These are phyloP conservation scores for Lamprotornis superbus DNA, from an alignment of 2,113 vertebrate genomes.

Conservation along the genomic window DNA sequence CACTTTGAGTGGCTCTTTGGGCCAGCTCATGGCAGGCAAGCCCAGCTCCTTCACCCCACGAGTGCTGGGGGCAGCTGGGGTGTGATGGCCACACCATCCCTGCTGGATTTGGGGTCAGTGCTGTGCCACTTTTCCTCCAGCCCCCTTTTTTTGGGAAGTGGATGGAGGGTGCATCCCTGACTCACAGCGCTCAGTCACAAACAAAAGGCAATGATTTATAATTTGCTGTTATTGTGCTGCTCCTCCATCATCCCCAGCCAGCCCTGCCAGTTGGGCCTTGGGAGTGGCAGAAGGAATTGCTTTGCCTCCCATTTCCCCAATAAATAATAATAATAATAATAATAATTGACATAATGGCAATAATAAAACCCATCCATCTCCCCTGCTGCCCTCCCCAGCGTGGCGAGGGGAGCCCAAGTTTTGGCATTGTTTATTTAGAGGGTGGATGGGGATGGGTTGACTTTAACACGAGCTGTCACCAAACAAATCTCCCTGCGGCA, in stretches of 20 bases:
- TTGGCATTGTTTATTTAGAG: slow-evolving; percentile 38
- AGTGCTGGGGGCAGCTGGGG: fast-evolving
- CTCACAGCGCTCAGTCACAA: neutral
- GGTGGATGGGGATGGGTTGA: slow-evolving; percentile 49
- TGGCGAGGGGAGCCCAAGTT: slow-evolving; percentile 5
- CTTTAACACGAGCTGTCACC: slow-evolving; percentile 56
- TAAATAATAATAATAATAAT: slow-evolving; percentile 64
- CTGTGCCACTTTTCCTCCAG: neutral
- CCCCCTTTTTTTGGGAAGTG: neutral
- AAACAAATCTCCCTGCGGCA: slow-evolving; percentile 65
- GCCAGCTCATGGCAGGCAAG: neutral
- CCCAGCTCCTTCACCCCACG: neutral
- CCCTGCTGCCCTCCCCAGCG: neutral
- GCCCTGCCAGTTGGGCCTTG: slow-evolving; percentile 32
- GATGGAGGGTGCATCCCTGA: slow-evolving; percentile 15
- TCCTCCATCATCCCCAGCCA: slow-evolving; percentile 26
- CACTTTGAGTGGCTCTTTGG: neutral
- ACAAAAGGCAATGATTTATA: slow-evolving; percentile 74
- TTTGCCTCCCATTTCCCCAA: slow-evolving; percentile 17
- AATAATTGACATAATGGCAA: slow-evolving; percentile 46
- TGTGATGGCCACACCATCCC: neutral
- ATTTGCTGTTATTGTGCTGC: slow-evolving; percentile 59
- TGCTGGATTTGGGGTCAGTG: neutral
- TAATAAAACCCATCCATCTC: slow-evolving; percentile 64
- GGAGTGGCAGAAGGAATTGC: slow-evolving; percentile 7